A percentile compares a stretch with the other conserved stretches of the same genome.
Conservation (phyloP, 2,797 vertebrate species). For the Sebastes umbrosus region DNA sequence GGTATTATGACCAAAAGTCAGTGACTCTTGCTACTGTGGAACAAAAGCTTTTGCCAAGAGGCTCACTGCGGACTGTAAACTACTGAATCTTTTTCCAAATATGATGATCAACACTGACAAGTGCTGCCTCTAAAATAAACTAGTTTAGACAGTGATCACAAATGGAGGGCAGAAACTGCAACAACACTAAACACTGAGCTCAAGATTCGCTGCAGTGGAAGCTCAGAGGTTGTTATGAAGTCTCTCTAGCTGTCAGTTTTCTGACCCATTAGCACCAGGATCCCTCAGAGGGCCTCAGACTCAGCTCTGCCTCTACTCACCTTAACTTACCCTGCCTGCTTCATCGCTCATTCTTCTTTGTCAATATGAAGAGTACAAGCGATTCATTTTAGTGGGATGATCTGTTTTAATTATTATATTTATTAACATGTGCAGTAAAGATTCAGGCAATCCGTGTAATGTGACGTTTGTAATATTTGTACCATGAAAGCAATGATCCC, state of each 20-base stretch:
- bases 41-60: background rate
- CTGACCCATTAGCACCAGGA: constrained; percentile 11
- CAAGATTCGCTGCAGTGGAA: background rate
- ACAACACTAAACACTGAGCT: background rate
- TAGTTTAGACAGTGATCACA: background rate
- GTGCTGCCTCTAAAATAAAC: background rate
- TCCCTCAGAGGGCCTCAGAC: constrained; percentile 15
- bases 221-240: constrained; percentile 3
- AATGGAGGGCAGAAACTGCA: background rate
- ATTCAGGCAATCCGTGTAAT: background rate
- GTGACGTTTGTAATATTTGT: constrained; percentile 24
- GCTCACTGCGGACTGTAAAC: background rate
- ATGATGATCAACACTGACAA: background rate
- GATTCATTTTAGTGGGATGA: background rate
- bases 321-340: background rate
- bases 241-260: constrained; percentile 26
- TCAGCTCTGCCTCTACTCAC: background rate
- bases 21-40: background rate
- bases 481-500: constrained; percentile 20
- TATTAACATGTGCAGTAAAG: background rate
- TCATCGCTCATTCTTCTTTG: background rate
- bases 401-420: background rate
- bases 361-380: background rate
- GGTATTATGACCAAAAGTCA: background rate
- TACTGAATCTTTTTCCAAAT: background rate